Base-by-base conservation (phyloP, 2,888 invertebrate genomes). In the Oxyscelio sp. region DNA sequence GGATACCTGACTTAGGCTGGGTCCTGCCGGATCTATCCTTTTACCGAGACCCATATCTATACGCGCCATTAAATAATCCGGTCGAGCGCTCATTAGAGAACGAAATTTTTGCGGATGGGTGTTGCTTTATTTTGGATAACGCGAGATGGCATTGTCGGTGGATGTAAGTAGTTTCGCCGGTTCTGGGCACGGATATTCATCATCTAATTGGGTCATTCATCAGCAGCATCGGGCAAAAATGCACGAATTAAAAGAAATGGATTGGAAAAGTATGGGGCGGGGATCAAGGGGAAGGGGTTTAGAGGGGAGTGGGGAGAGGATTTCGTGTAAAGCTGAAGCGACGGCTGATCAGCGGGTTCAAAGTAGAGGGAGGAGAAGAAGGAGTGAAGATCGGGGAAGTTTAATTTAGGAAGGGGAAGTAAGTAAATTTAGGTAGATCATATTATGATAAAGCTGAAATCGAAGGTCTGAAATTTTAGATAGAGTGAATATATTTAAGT, bases 41-140 rank as follows among this genome's bases (percentile, higher is more conserved):
- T 88, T 86, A 88, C 27, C 27, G 6, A 27, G 27, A 27, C 85
- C 83, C 85, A 85, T 87, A 85, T 87, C 88, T 87, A 89, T 87
- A 89, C 89, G 88, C 90, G 89, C 90, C 92, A 92, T 93, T 93
- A 93, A 93, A 92, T 92, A 93, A 92, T 91, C 90, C 89, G 75
- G 85, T 87, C 87, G 88, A 89, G 89, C 88, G 90, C 91, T 93
- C 92, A 93, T 93, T 92, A 93, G 91, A 90, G 91, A 90, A 88
- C 90, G 87, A 90, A 92, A 91, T 92, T 92, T 83, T 68, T 77
- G 71, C 73, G 13, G 31, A 24, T n/a, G 31, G n/a, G 40, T 27
- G 90, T 58, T 63, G 48, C 52, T 71, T 83, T 65, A 38, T 75
- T 83, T 77, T 52, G 73, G 54, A 73, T 73, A 83, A 78, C 50